Conservation (phyloP, 1,140 invertebrate species). For the Acyrthosiphon pisum region DNA sequence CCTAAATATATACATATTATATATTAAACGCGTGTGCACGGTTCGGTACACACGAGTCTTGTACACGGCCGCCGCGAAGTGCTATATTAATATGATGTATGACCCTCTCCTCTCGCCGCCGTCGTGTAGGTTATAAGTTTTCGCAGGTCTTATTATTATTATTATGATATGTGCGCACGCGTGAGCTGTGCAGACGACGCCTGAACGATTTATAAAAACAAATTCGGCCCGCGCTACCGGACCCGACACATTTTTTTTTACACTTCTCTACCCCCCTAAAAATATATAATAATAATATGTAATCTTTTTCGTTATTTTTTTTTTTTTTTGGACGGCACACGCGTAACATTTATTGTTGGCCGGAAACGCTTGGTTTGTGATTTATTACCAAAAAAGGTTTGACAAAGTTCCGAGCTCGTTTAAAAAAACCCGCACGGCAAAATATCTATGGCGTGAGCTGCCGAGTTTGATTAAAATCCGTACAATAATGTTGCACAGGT, state of each 20-base stretch:
- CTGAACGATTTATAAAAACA: neutral
- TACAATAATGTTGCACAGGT: neutral
- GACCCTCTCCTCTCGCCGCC: neutral
- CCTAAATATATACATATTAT: too few species aligned
- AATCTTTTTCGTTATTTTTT: neutral
- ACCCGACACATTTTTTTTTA: neutral
- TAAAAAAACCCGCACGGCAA: neutral
- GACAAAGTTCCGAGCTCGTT: neutral
- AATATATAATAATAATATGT: neutral
- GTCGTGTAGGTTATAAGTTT: constrained; percentile 29
- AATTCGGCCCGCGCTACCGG: neutral
- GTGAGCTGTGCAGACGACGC: neutral
- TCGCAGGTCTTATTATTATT: neutral
- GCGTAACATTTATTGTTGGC: neutral
- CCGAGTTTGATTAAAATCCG: neutral
- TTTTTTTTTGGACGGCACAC: neutral
- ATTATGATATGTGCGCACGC: neutral
- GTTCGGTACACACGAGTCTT: constrained; percentile 23
- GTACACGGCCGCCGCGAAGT: neutral
- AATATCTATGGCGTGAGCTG: neutral
- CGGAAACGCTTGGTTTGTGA: neutral
- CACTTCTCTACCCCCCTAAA: neutral
- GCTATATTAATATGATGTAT: constrained; percentile 36
- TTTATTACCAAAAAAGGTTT: neutral
- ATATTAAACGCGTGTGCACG: neutral